Evolutionary conservation across 2,797 vertebrate genomes (phyloP).

Genomic region (Sebastiscus albofasciatus): DNA sequence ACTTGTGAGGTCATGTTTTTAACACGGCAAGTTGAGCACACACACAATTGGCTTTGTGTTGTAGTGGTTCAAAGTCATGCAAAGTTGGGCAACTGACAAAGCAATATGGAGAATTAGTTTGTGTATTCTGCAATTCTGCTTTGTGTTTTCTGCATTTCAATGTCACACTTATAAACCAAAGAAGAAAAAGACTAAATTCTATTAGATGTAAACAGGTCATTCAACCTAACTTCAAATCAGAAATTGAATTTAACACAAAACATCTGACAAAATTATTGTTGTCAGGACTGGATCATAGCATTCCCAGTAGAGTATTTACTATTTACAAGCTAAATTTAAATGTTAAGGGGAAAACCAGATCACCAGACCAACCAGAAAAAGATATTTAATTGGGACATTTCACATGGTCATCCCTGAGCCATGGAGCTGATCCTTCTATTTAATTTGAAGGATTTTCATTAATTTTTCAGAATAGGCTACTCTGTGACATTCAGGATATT

Average conservation of each 20-base stretch:
- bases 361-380: no score
- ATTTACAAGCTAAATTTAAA: neutral
- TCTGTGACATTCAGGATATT: no score
- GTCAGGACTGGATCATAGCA: neutral
- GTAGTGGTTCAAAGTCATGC: neutral
- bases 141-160: neutral
- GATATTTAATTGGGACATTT: no score
- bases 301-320: neutral
- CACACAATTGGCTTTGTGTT: neutral
- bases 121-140: neutral
- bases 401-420: no score
- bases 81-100: neutral
- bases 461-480: no score
- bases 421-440: no score
- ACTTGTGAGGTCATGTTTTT: constrained; percentile 3
- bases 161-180: neutral
- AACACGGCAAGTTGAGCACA: neutral
- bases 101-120: neutral
- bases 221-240: no score
- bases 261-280: neutral
- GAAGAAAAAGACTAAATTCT: neutral
- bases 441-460: no score
- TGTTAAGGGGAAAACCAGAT: neutral
- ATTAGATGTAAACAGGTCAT: neutral
- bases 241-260: neutral